phyloP scores from a whole-genome alignment of 1,140 invertebrate genomes.

The Neelides sp. region DNA sequence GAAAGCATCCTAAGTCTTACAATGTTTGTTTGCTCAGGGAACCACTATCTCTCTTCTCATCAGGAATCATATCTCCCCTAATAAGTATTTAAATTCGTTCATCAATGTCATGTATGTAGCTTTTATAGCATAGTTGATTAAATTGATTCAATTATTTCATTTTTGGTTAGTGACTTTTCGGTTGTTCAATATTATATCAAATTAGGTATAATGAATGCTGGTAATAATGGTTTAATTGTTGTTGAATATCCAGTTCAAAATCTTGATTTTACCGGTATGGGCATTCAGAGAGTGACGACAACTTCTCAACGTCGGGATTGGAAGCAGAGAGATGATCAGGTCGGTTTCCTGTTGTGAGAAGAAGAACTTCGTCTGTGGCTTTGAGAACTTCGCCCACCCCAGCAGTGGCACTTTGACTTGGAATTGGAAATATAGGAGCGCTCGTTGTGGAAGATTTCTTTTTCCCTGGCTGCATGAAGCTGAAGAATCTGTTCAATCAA shows the following conservation, averaged over 20 bases:
- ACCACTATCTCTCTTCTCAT: slow-evolving; percentile 23
- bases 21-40: slow-evolving; percentile 21
- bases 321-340: slow-evolving; percentile 25
- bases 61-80: slow-evolving; percentile 28
- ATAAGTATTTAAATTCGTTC: neutral
- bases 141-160: neutral
- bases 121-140: neutral
- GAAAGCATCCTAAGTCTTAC: too few relatives aligned
- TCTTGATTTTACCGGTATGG: slow-evolving; percentile 25
- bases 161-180: neutral
- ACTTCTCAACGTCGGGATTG: slow-evolving; percentile 15
- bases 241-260: neutral
- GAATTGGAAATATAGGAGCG: slow-evolving; percentile 36
- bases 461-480: slow-evolving; percentile 68
- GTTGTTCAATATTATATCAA: neutral
- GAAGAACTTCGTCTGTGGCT: slow-evolving; percentile 33
- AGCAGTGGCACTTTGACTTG: slow-evolving; percentile 16
- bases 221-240: too few relatives aligned
- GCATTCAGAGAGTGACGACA: slow-evolving; percentile 17
- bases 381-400: slow-evolving; percentile 31
- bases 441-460: slow-evolving; percentile 60
- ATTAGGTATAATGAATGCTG: too few relatives aligned
- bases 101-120: neutral
- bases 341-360: slow-evolving; percentile 30
- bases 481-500: slow-evolving; percentile 58